These are phyloP conservation scores for Atlantisia rogersi DNA, from an alignment of 2,113 vertebrate species.

Conservation along the genomic window DNA sequence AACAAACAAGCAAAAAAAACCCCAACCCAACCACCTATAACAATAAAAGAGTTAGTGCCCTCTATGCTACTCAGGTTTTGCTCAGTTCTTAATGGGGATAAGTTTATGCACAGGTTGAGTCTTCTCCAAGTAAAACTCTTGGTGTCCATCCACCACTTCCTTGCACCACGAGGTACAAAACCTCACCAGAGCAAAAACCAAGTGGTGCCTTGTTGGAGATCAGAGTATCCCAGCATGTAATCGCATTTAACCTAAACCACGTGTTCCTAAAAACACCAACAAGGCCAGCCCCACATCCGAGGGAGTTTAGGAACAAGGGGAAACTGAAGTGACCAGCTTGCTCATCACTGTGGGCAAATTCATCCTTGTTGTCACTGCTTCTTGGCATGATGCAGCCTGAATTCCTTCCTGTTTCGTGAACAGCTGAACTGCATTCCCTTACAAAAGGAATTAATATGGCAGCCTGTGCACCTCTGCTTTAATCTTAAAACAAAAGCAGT, in stretches of 20 bases:
- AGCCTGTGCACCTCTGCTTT: constrained; percentile 67
- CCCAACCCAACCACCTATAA: background rate
- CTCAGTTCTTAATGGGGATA: background rate
- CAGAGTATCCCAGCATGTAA: rapidly evolving
- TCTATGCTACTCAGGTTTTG: background rate
- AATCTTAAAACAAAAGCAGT: constrained; percentile 73
- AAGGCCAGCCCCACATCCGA: background rate
- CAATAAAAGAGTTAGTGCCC: background rate
- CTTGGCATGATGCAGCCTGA: background rate
- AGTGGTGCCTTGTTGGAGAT: background rate
- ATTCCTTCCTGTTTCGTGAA: constrained; percentile 53
- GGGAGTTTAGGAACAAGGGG: constrained; percentile 4
- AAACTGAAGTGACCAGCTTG: constrained; percentile 40
- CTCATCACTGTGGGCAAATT: background rate
- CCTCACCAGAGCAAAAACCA: background rate
- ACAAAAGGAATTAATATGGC: constrained; percentile 69
- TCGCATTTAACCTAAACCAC: background rate
- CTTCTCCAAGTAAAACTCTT: background rate
- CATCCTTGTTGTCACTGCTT: rapidly evolving
- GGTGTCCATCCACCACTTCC: background rate
- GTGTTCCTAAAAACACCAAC: background rate
- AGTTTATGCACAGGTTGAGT: background rate
- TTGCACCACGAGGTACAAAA: background rate
- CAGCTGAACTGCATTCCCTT: constrained; percentile 45
- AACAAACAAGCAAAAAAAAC: no score